Evolutionary conservation across 1,140 invertebrate genomes (phyloP), one percentile per base, ranked within the genome.

Genomic region (Penaeus vannamei): DNA sequence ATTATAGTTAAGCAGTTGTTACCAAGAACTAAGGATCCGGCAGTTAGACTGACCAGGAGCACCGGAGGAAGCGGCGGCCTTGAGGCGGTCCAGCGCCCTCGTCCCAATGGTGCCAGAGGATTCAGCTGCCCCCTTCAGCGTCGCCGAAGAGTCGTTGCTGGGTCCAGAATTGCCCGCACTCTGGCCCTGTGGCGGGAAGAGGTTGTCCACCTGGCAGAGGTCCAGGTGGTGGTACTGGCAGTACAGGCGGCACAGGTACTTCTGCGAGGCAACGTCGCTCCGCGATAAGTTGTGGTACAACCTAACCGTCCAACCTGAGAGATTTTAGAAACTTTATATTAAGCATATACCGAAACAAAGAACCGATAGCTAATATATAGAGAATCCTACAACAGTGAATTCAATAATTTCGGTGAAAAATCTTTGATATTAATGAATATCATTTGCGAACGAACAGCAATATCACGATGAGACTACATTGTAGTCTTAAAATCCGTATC

Each of bases 211-310:
- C 32, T 90, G 85, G 77, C 87, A 91, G 12, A 66, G 89, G 85
- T 91, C 91, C 42, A 91, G 82, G 79, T 90, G 83, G 23, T 84
- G 82, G 53, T 91, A 90, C 42, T 69, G 77, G 72, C 91, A 91
- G 29, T 89, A 90, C 12, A 91, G 80, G 23, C 77, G 32, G 69
- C 91, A 91, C 14, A 91, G 53, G 26, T 86, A 69, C 29, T 64
- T 60, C 22, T 64, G 81, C 5, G 22, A 29, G 12, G 60, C 20
- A 20, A 22, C 20, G 23, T 91, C 84, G 2, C 32, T 69, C 42
- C 61, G 46, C 14, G 72, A 85, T 19, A 72, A 53, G 80, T 91
- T 90, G 72, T 91, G 91, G 62, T 91, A 91, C 5, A 91, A 69
- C 17, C 91, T 72, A 53, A 91, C 32, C 22, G 87, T 86, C 90